These are phyloP conservation scores for Leucoma salicis DNA, from an alignment of 2,888 invertebrate species.

Conservation along the genomic window DNA sequence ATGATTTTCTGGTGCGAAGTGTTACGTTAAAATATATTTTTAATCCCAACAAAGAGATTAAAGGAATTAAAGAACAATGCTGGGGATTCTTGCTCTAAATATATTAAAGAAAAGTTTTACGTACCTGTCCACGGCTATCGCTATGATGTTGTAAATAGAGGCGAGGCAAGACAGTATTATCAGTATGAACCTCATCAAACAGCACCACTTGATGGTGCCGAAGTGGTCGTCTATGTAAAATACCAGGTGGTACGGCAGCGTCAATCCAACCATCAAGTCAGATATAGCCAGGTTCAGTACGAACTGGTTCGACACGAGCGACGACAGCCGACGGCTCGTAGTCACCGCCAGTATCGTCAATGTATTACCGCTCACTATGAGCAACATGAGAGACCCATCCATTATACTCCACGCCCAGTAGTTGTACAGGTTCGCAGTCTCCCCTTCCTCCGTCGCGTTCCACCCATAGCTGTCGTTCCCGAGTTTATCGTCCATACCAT, in stretches of 20 bases:
- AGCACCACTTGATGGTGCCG: constrained; percentile 83
- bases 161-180: constrained; percentile 89
- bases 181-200: constrained; percentile 87
- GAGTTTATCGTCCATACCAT: constrained; percentile 77
- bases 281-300: constrained; percentile 90
- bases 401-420: constrained; percentile 85
- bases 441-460: constrained; percentile 58
- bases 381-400: constrained; percentile 84
- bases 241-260: constrained; percentile 89
- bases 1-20: no score
- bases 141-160: constrained; percentile 89
- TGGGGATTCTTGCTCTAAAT: no score
- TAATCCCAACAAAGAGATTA: no score
- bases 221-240: constrained; percentile 86
- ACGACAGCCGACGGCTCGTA: constrained; percentile 85
- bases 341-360: constrained; percentile 89
- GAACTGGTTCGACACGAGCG: constrained; percentile 89
- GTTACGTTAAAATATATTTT: no score
- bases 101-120: constrained; percentile 28
- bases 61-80: no score
- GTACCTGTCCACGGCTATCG: constrained; percentile 88
- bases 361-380: constrained; percentile 88
- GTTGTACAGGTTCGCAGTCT: constrained; percentile 61
- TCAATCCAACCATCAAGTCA: constrained; percentile 89
- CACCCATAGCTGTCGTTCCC: constrained; percentile 65